Evolutionary conservation across 2,797 vertebrate species (phyloP), one percentile per base, ranked within the genome.

Genomic region (Fistularia commersonii): DNA sequence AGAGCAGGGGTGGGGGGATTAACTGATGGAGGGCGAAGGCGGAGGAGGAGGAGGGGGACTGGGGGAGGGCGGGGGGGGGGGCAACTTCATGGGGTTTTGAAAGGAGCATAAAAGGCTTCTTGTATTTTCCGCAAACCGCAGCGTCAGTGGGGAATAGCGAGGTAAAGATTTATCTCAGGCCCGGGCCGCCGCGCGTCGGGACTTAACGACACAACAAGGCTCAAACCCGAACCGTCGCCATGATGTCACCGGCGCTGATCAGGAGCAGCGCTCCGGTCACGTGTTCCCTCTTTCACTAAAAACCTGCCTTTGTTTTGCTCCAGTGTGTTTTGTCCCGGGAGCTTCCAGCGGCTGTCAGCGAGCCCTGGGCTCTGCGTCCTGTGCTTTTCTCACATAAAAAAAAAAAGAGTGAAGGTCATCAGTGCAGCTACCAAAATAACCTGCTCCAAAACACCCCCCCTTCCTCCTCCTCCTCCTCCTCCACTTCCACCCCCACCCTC

Each of bases 71-170:
- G 54, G 34, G 34, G 36, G 31, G 40, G 59, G 62, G 41, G 61
- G 55, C 45, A 41, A 49, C 45, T 66, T 69, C 34, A 46, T 37
- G 23, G 51, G 60, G 57, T 55, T 69, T 77, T 72, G 49, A 67
- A 32, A 61, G 35, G 48, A 51, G 63, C 66, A 79, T 59, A 65
- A 71, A 71, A 58, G 59, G 56, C 49, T 61, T 57, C 67, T 77
- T 80, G 66, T 61, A 41, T 75, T 60, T 48, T 42, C 77, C 69
- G 73, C 11, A 51, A 13, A 45, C 77, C 70, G 72, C 10, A 46
- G 14, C 38, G 7, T 57, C 50, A 46, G 41, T 39, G 42, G 48
- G 35, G 55, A 36, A 31, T 23, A 36, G 40, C 11, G 10, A 47
- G 11, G 44, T 12, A 8, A 45, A 35, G n/a, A n/a, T n/a, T n/a